phyloP scores from a whole-genome alignment of 2,888 invertebrate species.

The Odontothrips loti region DNA sequence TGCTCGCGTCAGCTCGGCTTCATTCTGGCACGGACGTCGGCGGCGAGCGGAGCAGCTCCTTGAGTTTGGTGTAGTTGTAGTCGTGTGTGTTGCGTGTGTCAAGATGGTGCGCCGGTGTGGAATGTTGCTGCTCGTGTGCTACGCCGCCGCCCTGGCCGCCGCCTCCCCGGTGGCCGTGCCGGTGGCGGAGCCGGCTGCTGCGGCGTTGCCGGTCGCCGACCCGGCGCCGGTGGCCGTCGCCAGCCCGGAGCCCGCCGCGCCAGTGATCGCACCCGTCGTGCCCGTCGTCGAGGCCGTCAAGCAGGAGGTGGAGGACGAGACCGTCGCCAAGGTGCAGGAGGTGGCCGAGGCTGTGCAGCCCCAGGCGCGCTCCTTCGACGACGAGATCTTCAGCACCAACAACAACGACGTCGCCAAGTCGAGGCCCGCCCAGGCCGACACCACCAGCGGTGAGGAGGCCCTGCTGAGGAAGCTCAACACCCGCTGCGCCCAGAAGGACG shows the following conservation, averaged over 20 bases:
- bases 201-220: not conserved
- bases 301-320: conserved; percentile 34
- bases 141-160: not conserved
- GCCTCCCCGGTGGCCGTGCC: conserved; percentile 5
- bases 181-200: not conserved
- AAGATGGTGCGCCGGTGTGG: conserved; percentile 5
- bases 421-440: not conserved
- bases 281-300: conserved; percentile 34
- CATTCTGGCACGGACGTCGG: conserved; percentile 7
- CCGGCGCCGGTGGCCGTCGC: not conserved
- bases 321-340: conserved; percentile 31
- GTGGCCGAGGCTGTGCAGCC: conserved; percentile 24
- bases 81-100: not conserved
- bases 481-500: conserved; percentile 72
- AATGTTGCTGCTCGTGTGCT: not conserved
- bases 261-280: conserved; percentile 29
- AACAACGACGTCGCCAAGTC: conserved; percentile 23
- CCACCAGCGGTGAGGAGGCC: conserved; percentile 56
- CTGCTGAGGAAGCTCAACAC: conserved; percentile 68
- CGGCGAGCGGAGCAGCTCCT: conserved; percentile 2
- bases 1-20: conserved; percentile 2
- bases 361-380: conserved; percentile 8
- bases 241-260: conserved; percentile 26
- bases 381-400: conserved; percentile 13
- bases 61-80: not conserved